phyloP scores from a whole-genome alignment of 1,140 invertebrate species.

The Drosophila willistoni region DNA sequence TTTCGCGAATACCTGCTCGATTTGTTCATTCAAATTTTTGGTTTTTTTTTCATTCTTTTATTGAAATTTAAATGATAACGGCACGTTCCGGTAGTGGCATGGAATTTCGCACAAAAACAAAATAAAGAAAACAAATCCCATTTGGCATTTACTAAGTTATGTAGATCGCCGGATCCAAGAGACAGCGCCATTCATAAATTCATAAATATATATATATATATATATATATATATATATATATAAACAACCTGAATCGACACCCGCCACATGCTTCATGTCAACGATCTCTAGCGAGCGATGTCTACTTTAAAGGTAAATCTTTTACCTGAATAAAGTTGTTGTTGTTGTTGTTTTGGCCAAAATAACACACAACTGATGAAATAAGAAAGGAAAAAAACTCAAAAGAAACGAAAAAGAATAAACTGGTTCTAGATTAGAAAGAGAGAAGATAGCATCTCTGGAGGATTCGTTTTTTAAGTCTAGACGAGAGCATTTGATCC shows the following conservation, averaged over 20 bases:
- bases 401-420: conserved; percentile 44
- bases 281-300: conserved; percentile 46
- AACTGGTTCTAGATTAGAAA: conserved; percentile 69
- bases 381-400: not conserved
- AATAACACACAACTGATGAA: conserved; percentile 23
- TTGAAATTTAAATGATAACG: conserved; percentile 36
- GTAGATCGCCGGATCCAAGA: conserved; percentile 45
- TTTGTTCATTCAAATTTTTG: conserved; percentile 3
- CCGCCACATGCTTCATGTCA: conserved; percentile 76
- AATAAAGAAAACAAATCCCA: too few species aligned
- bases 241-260: conserved; percentile 68
- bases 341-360: conserved; percentile 31
- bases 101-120: conserved; percentile 10
- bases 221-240: conserved; percentile 4
- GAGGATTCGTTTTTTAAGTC: conserved; percentile 51
- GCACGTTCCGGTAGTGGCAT: conserved; percentile 34
- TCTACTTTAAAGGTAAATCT: conserved; percentile 8
- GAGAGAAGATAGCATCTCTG: conserved; percentile 33
- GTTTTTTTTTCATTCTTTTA: too few species aligned
- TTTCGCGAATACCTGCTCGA: conserved; percentile 6
- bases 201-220: conserved; percentile 24
- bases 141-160: conserved; percentile 58
- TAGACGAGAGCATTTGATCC: conserved; percentile 63
- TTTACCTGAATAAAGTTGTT: conserved; percentile 52
- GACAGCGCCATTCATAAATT: conserved; percentile 62